Percentiles rank a stretch among this genome's conserved stretches.
These are phyloP conservation scores for Nesidiocoris tenuis DNA, from an alignment of 2,888 invertebrate species.

Conservation along the genomic window DNA sequence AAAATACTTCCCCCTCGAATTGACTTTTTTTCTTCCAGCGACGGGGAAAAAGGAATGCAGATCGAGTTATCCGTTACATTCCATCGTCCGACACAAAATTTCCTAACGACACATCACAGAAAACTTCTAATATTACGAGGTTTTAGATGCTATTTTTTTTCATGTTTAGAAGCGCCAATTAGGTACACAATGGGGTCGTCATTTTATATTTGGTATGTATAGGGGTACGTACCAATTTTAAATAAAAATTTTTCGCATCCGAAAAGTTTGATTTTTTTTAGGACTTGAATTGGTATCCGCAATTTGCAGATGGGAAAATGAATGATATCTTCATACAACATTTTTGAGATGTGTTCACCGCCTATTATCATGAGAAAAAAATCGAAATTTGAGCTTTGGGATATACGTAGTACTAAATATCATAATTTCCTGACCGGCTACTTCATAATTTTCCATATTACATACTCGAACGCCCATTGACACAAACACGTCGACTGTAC, in stretches of 20 bases:
- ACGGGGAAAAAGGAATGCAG: not conserved
- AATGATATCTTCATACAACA: no score
- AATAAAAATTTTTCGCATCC: no score
- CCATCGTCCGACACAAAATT: not conserved
- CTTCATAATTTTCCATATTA: not conserved
- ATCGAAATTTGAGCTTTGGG: no score
- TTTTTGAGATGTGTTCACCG: no score
- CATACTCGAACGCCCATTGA: not conserved
- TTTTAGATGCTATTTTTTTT: slow-evolving; percentile 14
- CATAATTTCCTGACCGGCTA: no score
- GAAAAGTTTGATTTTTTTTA: no score
- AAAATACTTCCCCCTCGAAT: slow-evolving; percentile 16
- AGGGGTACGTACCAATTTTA: no score
- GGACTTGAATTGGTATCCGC: no score
- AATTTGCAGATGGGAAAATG: no score
- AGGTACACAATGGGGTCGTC: slow-evolving; percentile 1
- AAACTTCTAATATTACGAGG: slow-evolving; percentile 22
- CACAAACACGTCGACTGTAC: not conserved
- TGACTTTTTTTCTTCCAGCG: not conserved
- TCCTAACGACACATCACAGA: slow-evolving; percentile 17
- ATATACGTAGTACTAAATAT: no score
- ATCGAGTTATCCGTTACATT: not conserved
- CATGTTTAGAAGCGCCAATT: slow-evolving; percentile 7
- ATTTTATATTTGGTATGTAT: no score
- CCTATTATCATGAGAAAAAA: no score